phyloP scores from a whole-genome alignment of 2,113 vertebrate genomes.

The Galeopterus variegatus region DNA sequence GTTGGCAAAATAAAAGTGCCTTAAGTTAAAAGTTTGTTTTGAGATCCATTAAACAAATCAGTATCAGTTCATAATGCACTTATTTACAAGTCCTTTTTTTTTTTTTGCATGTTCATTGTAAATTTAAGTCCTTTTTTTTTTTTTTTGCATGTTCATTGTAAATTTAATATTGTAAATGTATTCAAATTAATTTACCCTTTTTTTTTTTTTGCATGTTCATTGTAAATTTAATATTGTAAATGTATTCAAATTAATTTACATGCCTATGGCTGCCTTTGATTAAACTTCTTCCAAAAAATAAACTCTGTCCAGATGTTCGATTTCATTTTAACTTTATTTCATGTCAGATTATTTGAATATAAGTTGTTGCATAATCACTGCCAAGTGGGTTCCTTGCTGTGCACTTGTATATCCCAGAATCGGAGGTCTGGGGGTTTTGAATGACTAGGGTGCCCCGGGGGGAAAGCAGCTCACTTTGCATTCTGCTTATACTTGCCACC shows the following conservation, averaged over 20 bases:
- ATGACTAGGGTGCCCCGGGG: slow-evolving; percentile 94
- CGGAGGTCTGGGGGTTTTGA: slow-evolving; percentile 87
- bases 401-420: slow-evolving; percentile 94
- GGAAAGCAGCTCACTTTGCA: slow-evolving; percentile 84
- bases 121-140: slow-evolving; percentile 39
- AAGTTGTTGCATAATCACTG: slow-evolving; percentile 91
- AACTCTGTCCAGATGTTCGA: slow-evolving; percentile 34
- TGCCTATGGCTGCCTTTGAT: slow-evolving; percentile 80
- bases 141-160: slow-evolving; percentile 68
- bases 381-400: slow-evolving; percentile 93
- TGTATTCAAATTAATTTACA: slow-evolving; percentile 70
- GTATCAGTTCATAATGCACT: slow-evolving; percentile 9
- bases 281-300: slow-evolving; percentile 74
- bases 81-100: slow-evolving; percentile 29
- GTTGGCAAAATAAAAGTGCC: slow-evolving; percentile 85
- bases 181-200: slow-evolving; percentile 68
- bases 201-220: slow-evolving; percentile 33
- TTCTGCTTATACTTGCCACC: slow-evolving; percentile 73
- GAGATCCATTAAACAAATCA: slow-evolving; percentile 53
- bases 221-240: slow-evolving; percentile 72
- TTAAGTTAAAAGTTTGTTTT: slow-evolving; percentile 77
- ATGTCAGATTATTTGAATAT: slow-evolving; percentile 89
- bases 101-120: slow-evolving; percentile 68
- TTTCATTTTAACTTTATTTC: background rate
- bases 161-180: slow-evolving; percentile 66